These are phyloP conservation scores for Ailuropoda melanoleuca DNA, from an alignment of 2,113 vertebrate species.

Conservation along the genomic window DNA sequence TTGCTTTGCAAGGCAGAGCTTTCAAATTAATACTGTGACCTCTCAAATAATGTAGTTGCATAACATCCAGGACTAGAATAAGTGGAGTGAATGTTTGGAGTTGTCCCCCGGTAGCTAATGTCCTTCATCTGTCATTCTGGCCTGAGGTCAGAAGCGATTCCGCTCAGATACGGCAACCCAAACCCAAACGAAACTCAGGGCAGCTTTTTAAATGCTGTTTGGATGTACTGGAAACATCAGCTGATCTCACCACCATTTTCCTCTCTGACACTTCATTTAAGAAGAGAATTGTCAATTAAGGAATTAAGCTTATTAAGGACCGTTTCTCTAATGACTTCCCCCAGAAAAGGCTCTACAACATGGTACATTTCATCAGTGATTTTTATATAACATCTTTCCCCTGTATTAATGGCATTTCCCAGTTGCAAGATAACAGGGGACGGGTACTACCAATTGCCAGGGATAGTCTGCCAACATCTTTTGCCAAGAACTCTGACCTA, in stretches of 20 bases:
- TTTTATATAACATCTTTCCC: not conserved
- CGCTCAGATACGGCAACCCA: not conserved
- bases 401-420: not conserved
- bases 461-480: not conserved
- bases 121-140: not conserved
- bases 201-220: not conserved
- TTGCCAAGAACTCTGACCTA: constrained; percentile 21
- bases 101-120: not conserved
- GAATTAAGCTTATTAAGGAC: not conserved
- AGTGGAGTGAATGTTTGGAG: fast-evolving
- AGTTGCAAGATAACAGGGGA: not conserved
- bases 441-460: not conserved
- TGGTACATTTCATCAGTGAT: not conserved
- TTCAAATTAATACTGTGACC: not conserved
- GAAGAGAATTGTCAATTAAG: not conserved
- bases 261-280: not conserved
- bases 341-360: not conserved
- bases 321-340: not conserved
- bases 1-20: not conserved
- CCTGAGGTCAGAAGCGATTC: not conserved
- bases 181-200: not conserved
- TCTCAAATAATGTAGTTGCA: not conserved
- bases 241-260: not conserved
- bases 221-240: not conserved
- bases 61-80: fast-evolving